Evolutionary conservation across 2,888 invertebrate genomes (phyloP), one percentile per base, ranked within the genome.

Genomic region (Proisotoma minuta): DNA sequence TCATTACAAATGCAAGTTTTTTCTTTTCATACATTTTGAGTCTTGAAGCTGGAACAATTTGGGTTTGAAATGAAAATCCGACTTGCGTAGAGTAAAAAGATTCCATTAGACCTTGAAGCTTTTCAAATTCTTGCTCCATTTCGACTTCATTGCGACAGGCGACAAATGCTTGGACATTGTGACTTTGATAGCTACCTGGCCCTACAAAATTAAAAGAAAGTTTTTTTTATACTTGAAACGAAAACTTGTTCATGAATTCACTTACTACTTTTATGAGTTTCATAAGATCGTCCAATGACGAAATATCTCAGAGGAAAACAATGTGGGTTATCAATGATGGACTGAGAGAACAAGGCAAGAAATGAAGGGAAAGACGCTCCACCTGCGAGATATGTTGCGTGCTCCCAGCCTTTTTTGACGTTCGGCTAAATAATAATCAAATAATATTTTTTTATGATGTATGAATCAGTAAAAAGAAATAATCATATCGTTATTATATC

Each of bases 351-450:
- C 76, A 86, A 85, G 0, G 88, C 87, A 72, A 91, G 81, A 70
- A 88, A 89, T 0, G 90, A 84, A 58, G 83, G 80, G 12, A 91
- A 78, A 22, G 88, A 87, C 0, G 85, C 86, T 50, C 86, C 85
- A 1, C 92, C 93, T 0, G 85, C 84, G 34, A 93, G 79, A 78
- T 89, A 71, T 10, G 67, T 68, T 10, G 69, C 59, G 51, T 69
- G 72, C 26, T 65, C 63, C 27, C 60, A 56, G 1, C 60, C 65
- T 22, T 57, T 62, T 49, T 71, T 69, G 2, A 68, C 59, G 57
- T 68, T 68, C 2, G 62, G 62, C 69, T 69, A 39, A 8, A 56
- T 40, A 51, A 22, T 27, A 50, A 49, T 22, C 26, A 56, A 12
- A 43, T 28, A 28, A 28, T 22, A 34, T 34, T 8, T 23, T 47